Conservation (phyloP, 2,797 vertebrate species). For the Hippoglossus hippoglossus region DNA sequence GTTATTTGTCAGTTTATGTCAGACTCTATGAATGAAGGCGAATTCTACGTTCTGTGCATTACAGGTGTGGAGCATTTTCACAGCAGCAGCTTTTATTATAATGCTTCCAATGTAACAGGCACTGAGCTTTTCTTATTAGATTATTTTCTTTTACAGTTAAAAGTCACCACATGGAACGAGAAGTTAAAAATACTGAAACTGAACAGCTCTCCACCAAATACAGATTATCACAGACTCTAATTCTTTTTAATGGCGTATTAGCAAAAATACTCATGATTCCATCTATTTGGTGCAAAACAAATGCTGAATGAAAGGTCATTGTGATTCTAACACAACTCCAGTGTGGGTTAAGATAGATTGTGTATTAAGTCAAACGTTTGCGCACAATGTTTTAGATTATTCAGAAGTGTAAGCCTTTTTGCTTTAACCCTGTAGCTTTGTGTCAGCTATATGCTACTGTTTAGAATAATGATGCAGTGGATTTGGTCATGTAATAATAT, state of each 20-base stretch:
- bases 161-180: conserved; percentile 12
- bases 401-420: background rate
- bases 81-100: background rate
- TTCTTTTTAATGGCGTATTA: conserved; percentile 24
- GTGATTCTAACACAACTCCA: conserved; percentile 7
- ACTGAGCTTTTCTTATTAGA: background rate
- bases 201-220: conserved; percentile 39
- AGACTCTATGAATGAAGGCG: background rate
- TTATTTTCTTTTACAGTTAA: background rate
- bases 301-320: conserved; percentile 26
- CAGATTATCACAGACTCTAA: conserved; percentile 19
- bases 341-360: conserved; percentile 13
- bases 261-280: conserved; percentile 22
- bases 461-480: too few species aligned
- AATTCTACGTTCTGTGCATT: background rate
- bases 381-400: background rate
- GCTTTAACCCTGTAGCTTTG: too few species aligned
- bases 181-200: conserved; percentile 28
- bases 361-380: conserved; percentile 11
- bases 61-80: too few species aligned
- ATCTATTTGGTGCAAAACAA: conserved; percentile 30
- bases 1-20: background rate
- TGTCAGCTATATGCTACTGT: too few species aligned
- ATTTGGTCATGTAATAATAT: too few species aligned
- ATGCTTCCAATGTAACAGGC: conserved; percentile 8